Percentiles rank a stretch among this genome's conserved stretches.
These are phyloP conservation scores for Hetaerina titia DNA, from an alignment of 2,888 invertebrate species.

Conservation along the genomic window DNA sequence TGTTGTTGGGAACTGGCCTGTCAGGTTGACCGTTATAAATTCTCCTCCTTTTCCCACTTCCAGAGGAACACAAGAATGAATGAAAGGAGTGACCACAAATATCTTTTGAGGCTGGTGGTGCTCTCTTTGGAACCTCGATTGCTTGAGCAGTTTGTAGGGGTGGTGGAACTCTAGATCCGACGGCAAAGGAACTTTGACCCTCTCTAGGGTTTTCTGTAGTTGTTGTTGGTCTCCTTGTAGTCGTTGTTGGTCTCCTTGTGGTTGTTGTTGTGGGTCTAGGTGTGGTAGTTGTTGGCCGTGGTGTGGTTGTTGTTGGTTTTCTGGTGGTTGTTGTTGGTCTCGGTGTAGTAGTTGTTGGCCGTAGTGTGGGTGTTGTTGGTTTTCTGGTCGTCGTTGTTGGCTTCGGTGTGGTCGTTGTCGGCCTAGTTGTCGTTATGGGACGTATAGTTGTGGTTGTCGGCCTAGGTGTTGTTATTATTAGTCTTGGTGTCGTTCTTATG, in stretches of 20 bases:
- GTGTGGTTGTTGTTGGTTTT: slow-evolving; percentile 6
- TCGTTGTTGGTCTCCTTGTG: background rate
- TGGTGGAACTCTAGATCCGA: background rate
- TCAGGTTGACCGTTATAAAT: background rate
- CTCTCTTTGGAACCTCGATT: background rate
- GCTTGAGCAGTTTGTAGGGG: background rate
- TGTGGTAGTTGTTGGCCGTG: background rate
- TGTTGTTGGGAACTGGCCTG: background rate
- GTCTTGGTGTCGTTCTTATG: background rate
- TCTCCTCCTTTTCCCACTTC: background rate
- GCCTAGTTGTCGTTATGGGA: background rate
- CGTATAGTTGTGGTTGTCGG: background rate
- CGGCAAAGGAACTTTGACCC: background rate
- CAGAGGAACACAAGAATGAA: slow-evolving; percentile 69
- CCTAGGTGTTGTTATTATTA: too few relatives aligned
- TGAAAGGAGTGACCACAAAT: slow-evolving; percentile 70
- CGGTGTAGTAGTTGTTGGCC: background rate
- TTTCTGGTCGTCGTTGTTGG: slow-evolving; percentile 22
- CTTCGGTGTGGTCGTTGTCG: background rate
- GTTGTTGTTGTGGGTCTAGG: background rate
- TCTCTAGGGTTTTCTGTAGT: background rate
- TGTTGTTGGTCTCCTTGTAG: background rate
- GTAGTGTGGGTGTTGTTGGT: background rate
- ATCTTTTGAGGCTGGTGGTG: slow-evolving; percentile 25
- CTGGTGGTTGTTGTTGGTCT: background rate